These are phyloP conservation scores for Tinea trinotella DNA, from an alignment of 2,888 invertebrate genomes.

Conservation along the genomic window DNA sequence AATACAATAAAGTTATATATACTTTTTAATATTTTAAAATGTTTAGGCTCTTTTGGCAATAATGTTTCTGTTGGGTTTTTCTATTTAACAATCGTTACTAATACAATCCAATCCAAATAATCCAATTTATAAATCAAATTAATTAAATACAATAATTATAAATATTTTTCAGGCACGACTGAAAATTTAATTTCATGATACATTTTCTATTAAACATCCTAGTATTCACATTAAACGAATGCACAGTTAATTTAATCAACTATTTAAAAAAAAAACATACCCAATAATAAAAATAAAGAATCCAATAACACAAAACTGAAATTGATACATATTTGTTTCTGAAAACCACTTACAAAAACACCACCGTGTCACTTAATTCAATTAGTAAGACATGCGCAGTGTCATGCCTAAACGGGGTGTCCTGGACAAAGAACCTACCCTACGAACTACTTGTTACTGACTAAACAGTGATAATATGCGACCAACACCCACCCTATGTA, in stretches of 20 bases:
- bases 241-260: neutral
- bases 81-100: too few relatives aligned
- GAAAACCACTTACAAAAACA: conserved; percentile 49
- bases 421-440: conserved; percentile 3
- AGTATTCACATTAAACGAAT: neutral
- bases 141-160: too few relatives aligned
- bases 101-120: too few relatives aligned
- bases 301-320: conserved; percentile 44
- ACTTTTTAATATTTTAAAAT: too few relatives aligned
- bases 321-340: neutral
- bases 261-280: conserved; percentile 20
- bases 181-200: neutral
- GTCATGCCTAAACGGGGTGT: neutral
- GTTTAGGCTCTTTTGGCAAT: too few relatives aligned
- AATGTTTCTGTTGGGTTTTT: too few relatives aligned
- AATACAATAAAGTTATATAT: too few relatives aligned
- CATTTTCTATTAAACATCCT: neutral
- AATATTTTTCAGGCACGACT: too few relatives aligned
- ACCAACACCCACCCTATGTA: conserved; percentile 51
- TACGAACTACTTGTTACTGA: conserved; percentile 25
- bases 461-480: conserved; percentile 39
- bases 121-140: too few relatives aligned
- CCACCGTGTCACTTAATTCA: conserved; percentile 50
- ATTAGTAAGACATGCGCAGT: conserved; percentile 36
- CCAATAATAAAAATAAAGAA: conserved; percentile 28